Percentiles rank a stretch among this genome's conserved stretches.
These are phyloP conservation scores for Sminthurinus signatus DNA, from an alignment of 1,140 invertebrate species.

Conservation along the genomic window DNA sequence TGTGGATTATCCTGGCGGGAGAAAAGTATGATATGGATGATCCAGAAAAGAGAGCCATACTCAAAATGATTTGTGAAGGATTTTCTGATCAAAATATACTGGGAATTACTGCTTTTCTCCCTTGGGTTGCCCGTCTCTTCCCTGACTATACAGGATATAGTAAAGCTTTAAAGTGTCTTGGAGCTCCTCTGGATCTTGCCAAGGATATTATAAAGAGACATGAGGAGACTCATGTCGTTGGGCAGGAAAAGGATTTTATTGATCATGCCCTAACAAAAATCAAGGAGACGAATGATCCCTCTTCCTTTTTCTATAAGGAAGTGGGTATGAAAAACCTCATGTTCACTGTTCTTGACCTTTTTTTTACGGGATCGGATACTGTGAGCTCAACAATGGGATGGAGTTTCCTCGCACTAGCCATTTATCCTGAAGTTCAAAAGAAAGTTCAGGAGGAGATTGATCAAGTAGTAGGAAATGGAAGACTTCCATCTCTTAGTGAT, in stretches of 20 bases:
- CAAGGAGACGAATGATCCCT: constrained; percentile 32
- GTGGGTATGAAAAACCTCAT: constrained; percentile 34
- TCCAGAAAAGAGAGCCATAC: constrained; percentile 21
- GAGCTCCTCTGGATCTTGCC: constrained; percentile 26
- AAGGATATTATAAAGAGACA: constrained; percentile 32
- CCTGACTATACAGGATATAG: constrained; percentile 30
- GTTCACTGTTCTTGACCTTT: constrained; percentile 38
- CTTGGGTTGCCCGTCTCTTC: constrained; percentile 27
- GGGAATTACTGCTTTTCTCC: constrained; percentile 29
- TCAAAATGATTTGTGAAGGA: constrained; percentile 27
- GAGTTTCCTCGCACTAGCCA: constrained; percentile 66
- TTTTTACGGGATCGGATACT: constrained; percentile 61
- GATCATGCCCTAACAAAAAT: constrained; percentile 38
- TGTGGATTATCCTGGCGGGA: constrained; percentile 75
- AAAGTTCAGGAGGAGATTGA: constrained; percentile 77
- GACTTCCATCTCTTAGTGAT: constrained; percentile 44
- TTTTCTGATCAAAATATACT: constrained; percentile 37
- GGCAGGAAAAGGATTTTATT: constrained; percentile 36
- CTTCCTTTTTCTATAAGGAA: constrained; percentile 32
- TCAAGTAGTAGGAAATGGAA: constrained; percentile 58
- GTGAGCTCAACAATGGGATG: constrained; percentile 70
- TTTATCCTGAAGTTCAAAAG: constrained; percentile 68
- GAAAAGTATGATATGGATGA: constrained; percentile 46
- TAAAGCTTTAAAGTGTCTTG: constrained; percentile 28
- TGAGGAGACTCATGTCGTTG: constrained; percentile 17